These are phyloP conservation scores for Heliconius hewitsoni DNA, from an alignment of 1,140 invertebrate species.

Conservation along the genomic window DNA sequence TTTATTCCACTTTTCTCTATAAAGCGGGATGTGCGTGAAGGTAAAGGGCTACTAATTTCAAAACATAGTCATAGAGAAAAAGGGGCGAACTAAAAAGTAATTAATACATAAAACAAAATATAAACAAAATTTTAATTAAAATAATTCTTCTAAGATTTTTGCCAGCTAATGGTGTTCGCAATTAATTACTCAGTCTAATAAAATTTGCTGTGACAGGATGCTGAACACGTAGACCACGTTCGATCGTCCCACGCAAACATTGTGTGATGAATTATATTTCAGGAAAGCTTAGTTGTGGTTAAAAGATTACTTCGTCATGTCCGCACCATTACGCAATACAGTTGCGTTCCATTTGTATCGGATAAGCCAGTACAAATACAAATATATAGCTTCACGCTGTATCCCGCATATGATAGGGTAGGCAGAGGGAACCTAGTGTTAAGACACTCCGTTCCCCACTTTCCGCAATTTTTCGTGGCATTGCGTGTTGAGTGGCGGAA, in stretches of 20 bases:
- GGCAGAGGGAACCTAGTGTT: no score
- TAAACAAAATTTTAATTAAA: not conserved
- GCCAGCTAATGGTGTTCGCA: not conserved
- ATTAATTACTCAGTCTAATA: conserved; percentile 4
- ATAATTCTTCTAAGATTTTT: not conserved
- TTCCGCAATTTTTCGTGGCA: no score
- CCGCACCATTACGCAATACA: conserved; percentile 25
- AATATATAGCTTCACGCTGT: no score
- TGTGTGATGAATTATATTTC: conserved; percentile 15
- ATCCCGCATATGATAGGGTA: no score
- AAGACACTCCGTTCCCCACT: no score
- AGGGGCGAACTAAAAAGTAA: not conserved
- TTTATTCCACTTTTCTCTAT: not conserved
- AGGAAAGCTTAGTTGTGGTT: conserved; percentile 25
- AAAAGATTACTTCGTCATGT: conserved; percentile 34
- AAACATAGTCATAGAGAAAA: no score
- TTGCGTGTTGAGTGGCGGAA: no score
- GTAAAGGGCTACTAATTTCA: no score
- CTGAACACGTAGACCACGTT: not conserved
- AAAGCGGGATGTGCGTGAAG: no score
- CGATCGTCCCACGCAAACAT: conserved; percentile 20
- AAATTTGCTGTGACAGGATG: conserved; percentile 1
- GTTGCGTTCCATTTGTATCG: conserved; percentile 22
- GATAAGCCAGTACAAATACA: no score
- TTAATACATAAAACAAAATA: not conserved